Evolutionary conservation across 1,140 invertebrate genomes (phyloP).

Genomic region (Lordiphosa clarofinis): DNA sequence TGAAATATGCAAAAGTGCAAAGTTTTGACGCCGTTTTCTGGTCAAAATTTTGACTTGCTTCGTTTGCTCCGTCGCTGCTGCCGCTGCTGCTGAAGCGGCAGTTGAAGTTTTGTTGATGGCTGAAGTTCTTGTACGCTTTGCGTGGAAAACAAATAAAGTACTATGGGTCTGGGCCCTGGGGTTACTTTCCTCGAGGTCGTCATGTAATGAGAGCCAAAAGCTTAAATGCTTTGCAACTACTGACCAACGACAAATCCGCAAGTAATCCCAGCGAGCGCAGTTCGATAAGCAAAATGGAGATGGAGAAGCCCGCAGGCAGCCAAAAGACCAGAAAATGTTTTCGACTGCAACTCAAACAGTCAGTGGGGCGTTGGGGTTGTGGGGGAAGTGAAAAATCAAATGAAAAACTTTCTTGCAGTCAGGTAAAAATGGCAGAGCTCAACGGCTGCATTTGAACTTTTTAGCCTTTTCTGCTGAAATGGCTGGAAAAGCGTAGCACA

Average conservation of each 20-base stretch:
- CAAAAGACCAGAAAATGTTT: slow-evolving; percentile 75
- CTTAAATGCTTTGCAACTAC: slow-evolving; percentile 38
- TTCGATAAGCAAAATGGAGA: slow-evolving; percentile 54
- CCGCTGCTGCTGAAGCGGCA: slow-evolving; percentile 35
- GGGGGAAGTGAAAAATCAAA: slow-evolving; percentile 64
- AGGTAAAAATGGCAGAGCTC: slow-evolving; percentile 70
- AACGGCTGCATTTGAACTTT: slow-evolving; percentile 68
- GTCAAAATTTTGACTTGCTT: slow-evolving; percentile 70
- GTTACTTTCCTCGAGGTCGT: slow-evolving; percentile 11
- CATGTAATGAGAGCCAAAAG: slow-evolving; percentile 39
- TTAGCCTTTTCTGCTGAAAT: slow-evolving; percentile 76
- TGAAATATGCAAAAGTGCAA: slow-evolving; percentile 76
- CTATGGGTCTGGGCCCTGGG: slow-evolving; percentile 10
- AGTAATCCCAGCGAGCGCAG: slow-evolving; percentile 59
- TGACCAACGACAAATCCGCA: slow-evolving; percentile 72
- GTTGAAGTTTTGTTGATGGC: slow-evolving; percentile 77
- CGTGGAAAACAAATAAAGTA: slow-evolving; percentile 72
- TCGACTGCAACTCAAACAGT: slow-evolving; percentile 44
- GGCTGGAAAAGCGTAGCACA: slow-evolving; percentile 48
- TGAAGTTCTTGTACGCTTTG: slow-evolving; percentile 59
- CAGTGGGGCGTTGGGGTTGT: not conserved
- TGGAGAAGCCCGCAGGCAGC: slow-evolving; percentile 48
- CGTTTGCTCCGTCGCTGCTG: too few species aligned
- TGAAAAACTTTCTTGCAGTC: slow-evolving; percentile 76
- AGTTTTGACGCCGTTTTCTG: slow-evolving; percentile 71